Base-by-base conservation (phyloP, 2,888 invertebrate genomes). In the Scaptomyza reducta region DNA sequence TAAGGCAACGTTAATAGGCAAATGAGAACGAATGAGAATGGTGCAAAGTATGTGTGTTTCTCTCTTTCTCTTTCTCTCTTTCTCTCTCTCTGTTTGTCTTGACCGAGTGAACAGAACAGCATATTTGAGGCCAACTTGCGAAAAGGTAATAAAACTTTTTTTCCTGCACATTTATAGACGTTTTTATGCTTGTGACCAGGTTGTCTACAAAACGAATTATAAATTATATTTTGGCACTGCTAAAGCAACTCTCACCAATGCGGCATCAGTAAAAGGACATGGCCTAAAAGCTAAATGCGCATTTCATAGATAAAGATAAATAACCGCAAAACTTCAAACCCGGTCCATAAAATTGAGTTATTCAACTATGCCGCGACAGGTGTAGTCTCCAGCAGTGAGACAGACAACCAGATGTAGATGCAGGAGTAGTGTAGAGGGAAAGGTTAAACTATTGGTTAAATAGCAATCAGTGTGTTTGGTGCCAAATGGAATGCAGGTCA, bases 61-160 rank as follows among this genome's bases (percentile, higher is more conserved):
- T 44, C 14, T 40, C 9, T 40, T 4, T 16, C 40, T 40, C 38
- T 38, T 7, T 38, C 38, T 35, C 33, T 49, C 33, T n/a, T 13
- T 49, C 33, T 22, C 18, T 33, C n/a, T 33, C 9, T 33, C 31
- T 33, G 5, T n/a, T n/a, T 11, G 18, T 22, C n/a, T n/a, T 49
- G 29, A 47, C 57, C 60, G 45, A 44, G 54, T 56, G 56, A 67
- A 63, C 63, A 57, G 51, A 35, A 57, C 55, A 38, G 40, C 31
- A 31, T 40, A 13, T 38, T 53, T 64, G 44, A 61, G 78, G 77
- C 63, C 74, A 61, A 66, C 57, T 80, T 77, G 77, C 74, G 77
- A 67, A 80, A 84, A 74, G 84, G 87, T 75, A 84, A 81, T 81
- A 81, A 81, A 81, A 81, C 84, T 64, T 77, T 80, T 77, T 80